Evolutionary conservation across 2,888 invertebrate species (phyloP).

Genomic region (Lasiommata megera): DNA sequence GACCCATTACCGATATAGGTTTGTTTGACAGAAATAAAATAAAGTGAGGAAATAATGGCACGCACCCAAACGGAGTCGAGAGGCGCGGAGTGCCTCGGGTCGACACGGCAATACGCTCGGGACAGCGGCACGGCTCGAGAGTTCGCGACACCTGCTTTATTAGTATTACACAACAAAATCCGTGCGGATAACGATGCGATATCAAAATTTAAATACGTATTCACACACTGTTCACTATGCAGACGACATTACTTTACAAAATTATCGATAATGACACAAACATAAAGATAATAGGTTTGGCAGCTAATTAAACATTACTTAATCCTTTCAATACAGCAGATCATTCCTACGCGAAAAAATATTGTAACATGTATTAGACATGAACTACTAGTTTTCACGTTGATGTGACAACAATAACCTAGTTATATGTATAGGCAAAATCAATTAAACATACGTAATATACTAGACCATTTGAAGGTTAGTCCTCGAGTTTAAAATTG

Average conservation of each 20-base stretch:
- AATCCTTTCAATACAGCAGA: background rate
- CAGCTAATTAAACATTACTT: background rate
- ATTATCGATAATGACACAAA: background rate
- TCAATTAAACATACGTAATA: too few species aligned
- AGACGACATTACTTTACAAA: too few species aligned
- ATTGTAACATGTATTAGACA: too few species aligned
- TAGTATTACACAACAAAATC: slow-evolving; percentile 22
- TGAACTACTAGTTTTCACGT: background rate
- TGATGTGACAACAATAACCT: background rate
- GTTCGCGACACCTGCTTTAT: slow-evolving; percentile 32
- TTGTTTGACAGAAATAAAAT: slow-evolving; percentile 44
- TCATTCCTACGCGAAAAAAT: background rate
- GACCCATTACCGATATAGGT: slow-evolving; percentile 33
- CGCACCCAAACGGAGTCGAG: slow-evolving; percentile 45
- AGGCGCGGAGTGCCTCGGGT: slow-evolving; percentile 31
- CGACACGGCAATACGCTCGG: slow-evolving; percentile 30
- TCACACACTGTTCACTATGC: too few species aligned
- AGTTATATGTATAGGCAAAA: too few species aligned
- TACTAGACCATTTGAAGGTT: background rate
- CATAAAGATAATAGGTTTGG: background rate
- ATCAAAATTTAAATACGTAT: background rate
- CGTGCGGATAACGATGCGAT: background rate
- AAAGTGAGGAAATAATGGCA: slow-evolving; percentile 50
- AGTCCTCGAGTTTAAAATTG: background rate
- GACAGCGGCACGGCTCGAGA: slow-evolving; percentile 28